These are phyloP conservation scores for Metaphire vulgaris DNA, from an alignment of 1,140 invertebrate species.

Conservation along the genomic window DNA sequence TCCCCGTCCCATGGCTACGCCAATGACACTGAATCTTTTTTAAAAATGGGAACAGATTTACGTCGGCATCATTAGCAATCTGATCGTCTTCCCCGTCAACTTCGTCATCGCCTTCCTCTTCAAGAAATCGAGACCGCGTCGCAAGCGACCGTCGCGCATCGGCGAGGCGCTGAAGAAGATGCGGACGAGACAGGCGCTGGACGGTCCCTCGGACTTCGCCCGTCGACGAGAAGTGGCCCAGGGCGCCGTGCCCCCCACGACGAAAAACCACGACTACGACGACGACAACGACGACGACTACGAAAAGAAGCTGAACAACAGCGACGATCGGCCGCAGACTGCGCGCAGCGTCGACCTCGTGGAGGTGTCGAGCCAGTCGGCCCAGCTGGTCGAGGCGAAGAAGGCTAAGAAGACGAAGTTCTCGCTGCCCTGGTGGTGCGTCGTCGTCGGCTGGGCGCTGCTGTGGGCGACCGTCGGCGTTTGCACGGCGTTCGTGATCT, in stretches of 20 bases:
- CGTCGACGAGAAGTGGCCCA: background rate
- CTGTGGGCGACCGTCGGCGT: constrained; percentile 49
- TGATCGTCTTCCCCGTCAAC: constrained; percentile 56
- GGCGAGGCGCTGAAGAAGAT: constrained; percentile 43
- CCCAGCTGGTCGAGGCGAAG: background rate
- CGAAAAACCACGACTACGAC: background rate
- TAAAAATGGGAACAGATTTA: constrained; percentile 48
- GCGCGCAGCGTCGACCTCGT: background rate
- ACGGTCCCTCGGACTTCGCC: background rate
- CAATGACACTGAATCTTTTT: too few species aligned
- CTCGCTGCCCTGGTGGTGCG: constrained; percentile 55
- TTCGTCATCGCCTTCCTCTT: constrained; percentile 55
- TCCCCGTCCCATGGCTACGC: too few species aligned
- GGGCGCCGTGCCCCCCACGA: background rate
- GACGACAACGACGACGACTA: background rate
- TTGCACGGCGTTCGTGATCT: constrained; percentile 55
- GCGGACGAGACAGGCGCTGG: background rate
- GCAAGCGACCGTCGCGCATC: constrained; percentile 48
- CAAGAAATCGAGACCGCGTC: constrained; percentile 50
- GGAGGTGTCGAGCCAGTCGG: background rate
- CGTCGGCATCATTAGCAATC: constrained; percentile 46
- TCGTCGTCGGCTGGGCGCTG: constrained; percentile 55
- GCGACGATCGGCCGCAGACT: background rate
- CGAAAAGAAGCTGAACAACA: background rate
- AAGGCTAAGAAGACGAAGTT: constrained; percentile 39